These are phyloP conservation scores for Anaspis maculata DNA, from an alignment of 2,888 invertebrate genomes.

Conservation along the genomic window DNA sequence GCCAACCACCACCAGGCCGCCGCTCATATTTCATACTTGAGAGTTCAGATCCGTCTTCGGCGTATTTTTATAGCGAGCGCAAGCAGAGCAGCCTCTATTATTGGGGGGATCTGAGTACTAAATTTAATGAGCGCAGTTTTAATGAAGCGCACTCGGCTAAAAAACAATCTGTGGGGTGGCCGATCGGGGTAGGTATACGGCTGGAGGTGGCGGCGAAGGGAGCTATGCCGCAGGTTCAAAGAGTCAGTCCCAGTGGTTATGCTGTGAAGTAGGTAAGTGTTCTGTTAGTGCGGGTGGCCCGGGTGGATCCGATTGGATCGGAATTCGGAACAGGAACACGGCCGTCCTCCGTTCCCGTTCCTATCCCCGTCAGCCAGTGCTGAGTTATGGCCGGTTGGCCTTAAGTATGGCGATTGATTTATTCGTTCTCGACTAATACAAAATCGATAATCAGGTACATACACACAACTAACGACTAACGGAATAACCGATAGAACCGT, in stretches of 20 bases:
- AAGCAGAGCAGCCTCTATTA: conserved; percentile 3
- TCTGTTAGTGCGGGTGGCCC: too few relatives aligned
- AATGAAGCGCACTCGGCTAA: conserved; percentile 21
- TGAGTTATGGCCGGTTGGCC: too few relatives aligned
- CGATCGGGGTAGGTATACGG: not conserved
- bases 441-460: conserved; percentile 13
- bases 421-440: conserved; percentile 11
- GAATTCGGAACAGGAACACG: too few relatives aligned
- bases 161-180: conserved; percentile 7
- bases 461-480: conserved; percentile 11
- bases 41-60: conserved; percentile 8
- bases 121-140: conserved; percentile 27
- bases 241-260: too few relatives aligned
- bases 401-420: conserved; percentile 6
- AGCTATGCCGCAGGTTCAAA: too few relatives aligned
- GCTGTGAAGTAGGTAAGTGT: too few relatives aligned
- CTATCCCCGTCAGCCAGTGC: too few relatives aligned
- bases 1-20: not conserved
- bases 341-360: too few relatives aligned
- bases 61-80: conserved; percentile 11
- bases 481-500: conserved; percentile 11
- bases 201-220: not conserved
- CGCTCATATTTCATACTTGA: conserved; percentile 10
- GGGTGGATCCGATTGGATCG: too few relatives aligned
- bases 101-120: conserved; percentile 22